These are phyloP conservation scores for Drosophila nikananu DNA, from an alignment of 1,140 invertebrate genomes.

Conservation along the genomic window DNA sequence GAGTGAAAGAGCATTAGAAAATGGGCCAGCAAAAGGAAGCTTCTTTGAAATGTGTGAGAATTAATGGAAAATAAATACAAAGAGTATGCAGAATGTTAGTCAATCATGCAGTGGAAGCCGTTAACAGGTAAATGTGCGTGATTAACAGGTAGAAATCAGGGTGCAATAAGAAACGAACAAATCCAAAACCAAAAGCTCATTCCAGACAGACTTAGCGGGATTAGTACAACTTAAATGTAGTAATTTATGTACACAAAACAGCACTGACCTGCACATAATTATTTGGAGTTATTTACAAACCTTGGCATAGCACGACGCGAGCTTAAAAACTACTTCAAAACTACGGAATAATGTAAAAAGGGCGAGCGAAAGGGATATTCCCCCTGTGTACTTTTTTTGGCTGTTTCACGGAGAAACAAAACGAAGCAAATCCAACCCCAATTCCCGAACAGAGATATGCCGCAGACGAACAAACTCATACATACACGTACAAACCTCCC, in stretches of 20 bases:
- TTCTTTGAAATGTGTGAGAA: constrained; percentile 45
- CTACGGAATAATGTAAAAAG: constrained; percentile 46
- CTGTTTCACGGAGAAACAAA: too few species aligned
- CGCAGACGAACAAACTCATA: constrained; percentile 24
- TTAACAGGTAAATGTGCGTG: constrained; percentile 42
- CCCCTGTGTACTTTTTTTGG: constrained; percentile 15
- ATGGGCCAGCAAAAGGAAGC: too few species aligned
- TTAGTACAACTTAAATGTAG: constrained; percentile 39
- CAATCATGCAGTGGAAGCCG: constrained; percentile 57
- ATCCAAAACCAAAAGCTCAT: constrained; percentile 23
- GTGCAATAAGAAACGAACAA: constrained; percentile 36
- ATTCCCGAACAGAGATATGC: constrained; percentile 17
- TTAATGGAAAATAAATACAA: constrained; percentile 74
- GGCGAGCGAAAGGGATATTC: neutral
- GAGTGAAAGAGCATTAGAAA: constrained; percentile 2
- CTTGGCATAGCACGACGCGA: constrained; percentile 57
- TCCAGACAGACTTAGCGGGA: constrained; percentile 18
- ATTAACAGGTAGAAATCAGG: constrained; percentile 18
- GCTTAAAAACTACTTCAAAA: constrained; percentile 49
- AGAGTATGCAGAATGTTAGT: constrained; percentile 63
- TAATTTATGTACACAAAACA: constrained; percentile 46
- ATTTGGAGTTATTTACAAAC: constrained; percentile 69
- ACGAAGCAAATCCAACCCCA: constrained; percentile 26
- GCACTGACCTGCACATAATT: constrained; percentile 66
- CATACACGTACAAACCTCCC: constrained; percentile 26